These are phyloP conservation scores for Erinaceus europaeus DNA, from an alignment of 2,113 vertebrate species.

Conservation along the genomic window DNA sequence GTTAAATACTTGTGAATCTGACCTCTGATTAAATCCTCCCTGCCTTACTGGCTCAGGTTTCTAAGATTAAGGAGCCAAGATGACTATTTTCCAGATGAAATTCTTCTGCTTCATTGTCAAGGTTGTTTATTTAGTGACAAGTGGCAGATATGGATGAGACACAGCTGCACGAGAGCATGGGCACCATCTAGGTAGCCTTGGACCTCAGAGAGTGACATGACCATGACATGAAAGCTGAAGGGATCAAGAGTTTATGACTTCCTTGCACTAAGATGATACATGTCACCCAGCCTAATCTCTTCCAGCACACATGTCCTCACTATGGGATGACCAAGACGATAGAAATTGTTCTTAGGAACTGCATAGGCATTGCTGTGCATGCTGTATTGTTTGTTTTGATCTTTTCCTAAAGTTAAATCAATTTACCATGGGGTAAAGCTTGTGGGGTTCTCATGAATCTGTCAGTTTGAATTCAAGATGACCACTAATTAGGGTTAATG, in stretches of 20 bases:
- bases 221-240: too few species aligned
- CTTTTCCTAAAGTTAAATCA: background rate
- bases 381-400: background rate
- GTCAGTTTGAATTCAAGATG: background rate
- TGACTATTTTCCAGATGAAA: background rate
- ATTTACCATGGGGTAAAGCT: accelerated
- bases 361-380: too few species aligned
- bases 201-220: too few species aligned
- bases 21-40: too few species aligned
- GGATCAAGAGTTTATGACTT: background rate
- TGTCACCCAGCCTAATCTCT: too few species aligned
- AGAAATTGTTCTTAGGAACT: too few species aligned
- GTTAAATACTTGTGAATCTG: too few species aligned
- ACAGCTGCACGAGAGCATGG: background rate
- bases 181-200: accelerated
- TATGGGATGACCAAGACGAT: too few species aligned
- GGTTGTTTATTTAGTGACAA: background rate
- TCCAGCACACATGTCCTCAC: accelerated
- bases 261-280: background rate
- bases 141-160: background rate
- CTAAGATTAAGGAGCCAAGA: too few species aligned
- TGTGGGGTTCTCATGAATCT: too few species aligned
- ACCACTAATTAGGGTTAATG: too few species aligned
- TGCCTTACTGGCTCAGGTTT: too few species aligned
- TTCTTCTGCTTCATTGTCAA: background rate